phyloP scores from a whole-genome alignment of 2,888 invertebrate species.

The Netelia melanura region DNA sequence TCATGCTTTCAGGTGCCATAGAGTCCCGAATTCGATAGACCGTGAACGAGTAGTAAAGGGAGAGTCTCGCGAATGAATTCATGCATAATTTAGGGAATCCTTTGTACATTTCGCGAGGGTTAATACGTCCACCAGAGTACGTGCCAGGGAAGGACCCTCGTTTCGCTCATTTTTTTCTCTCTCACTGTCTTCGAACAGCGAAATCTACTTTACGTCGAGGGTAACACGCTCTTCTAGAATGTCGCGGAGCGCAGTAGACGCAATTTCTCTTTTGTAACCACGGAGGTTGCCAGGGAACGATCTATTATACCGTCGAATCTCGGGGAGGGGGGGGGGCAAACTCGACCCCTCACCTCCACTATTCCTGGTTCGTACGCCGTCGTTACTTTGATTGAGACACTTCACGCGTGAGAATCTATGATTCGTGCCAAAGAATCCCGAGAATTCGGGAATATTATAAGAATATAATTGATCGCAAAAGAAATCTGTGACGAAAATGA shows the following conservation, averaged over 20 bases:
- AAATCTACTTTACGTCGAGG: not conserved
- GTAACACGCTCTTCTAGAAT: not conserved
- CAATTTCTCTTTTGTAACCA: not conserved
- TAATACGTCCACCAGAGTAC: not conserved
- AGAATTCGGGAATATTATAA: too few relatives aligned
- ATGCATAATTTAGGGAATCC: not conserved
- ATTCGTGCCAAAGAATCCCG: too few relatives aligned
- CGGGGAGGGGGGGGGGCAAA: too few relatives aligned
- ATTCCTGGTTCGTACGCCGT: too few relatives aligned
- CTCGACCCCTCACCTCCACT: too few relatives aligned
- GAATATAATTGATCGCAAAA: too few relatives aligned
- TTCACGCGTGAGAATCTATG: too few relatives aligned
- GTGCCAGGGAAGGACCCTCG: not conserved
- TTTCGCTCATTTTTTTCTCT: not conserved
- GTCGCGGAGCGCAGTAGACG: too few relatives aligned
- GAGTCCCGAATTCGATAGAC: constrained; percentile 2
- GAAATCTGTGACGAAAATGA: too few relatives aligned
- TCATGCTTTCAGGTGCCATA: not conserved
- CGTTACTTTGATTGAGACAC: too few relatives aligned
- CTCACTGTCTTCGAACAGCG: not conserved
- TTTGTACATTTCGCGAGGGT: not conserved
- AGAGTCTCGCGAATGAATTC: not conserved
- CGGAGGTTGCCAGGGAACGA: not conserved
- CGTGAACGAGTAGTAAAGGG: not conserved
- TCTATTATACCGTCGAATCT: not conserved